Evolutionary conservation across 2,888 invertebrate genomes (phyloP), one percentile per base, ranked within the genome.

Genomic region (Notodonta dromedarius): DNA sequence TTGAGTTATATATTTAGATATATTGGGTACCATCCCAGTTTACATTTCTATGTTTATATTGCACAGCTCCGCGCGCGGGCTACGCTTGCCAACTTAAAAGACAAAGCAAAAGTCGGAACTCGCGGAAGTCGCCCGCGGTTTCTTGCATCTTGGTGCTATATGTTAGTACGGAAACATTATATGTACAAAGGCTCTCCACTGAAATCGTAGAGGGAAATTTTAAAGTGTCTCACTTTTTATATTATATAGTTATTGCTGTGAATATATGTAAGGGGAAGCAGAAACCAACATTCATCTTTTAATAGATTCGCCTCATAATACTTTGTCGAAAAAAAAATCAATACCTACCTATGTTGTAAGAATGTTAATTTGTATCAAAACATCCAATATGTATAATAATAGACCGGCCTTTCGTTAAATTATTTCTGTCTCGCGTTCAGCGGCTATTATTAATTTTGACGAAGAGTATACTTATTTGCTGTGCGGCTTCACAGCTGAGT

Each of bases 401-500:
- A 48, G 14, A 50, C 9, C 8, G 50, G 50, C 50, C 14, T 50
- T 1, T 50, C 24, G 50, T 16, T 50, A 9, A 50, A 50, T 50
- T 8, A 50, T 1, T 8, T 50, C 7, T 16, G 16, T 8, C 50
- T 50, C 50, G 50, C 16, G 16, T 50, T 50, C 50, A 8, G n/a
- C 16, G 50, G 50, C 14, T 50, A 16, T 50, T n/a, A 50, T 50
- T 50, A 16, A 50, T 50, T 46, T 16, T 16, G 50, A 50, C 50
- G 9, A 16, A 16, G 50, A 9, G 11, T 50, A 14, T 2, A 50
- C 48, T 50, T 4, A 16, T 16, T 50, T 50, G 8, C 4, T 50
- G 9, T 16, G 16, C 14, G 24, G 24, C 24, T 24, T 24, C 24
- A 24, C 24, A 24, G 1, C 24, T 24, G 2, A 24, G 24, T 35